Evolutionary conservation across 1,140 invertebrate species (phyloP).

Genomic region (Trichogramma pretiosum): DNA sequence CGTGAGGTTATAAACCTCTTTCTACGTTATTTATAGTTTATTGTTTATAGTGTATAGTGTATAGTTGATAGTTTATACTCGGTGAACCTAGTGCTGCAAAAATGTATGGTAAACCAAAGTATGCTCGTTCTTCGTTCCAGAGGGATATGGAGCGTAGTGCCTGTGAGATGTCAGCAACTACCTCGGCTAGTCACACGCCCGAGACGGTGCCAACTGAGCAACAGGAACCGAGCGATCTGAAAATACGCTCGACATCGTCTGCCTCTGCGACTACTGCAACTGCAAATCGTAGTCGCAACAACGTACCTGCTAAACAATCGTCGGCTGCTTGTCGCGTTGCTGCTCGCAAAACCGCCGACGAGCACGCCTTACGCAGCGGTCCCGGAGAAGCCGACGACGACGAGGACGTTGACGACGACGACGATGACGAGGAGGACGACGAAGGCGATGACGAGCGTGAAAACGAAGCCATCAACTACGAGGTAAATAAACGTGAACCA

Average conservation of each 20-base stretch:
- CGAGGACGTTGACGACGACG: slow-evolving; percentile 17
- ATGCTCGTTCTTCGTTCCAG: too few relatives aligned
- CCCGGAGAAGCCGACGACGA: slow-evolving; percentile 14
- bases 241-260: slow-evolving; percentile 8
- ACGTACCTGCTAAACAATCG: slow-evolving; percentile 5
- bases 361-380: slow-evolving; percentile 8
- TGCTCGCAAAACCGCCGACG: background rate
- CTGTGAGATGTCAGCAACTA: too few relatives aligned
- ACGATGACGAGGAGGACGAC: slow-evolving; percentile 17
- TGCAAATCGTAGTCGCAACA: slow-evolving; percentile 5
- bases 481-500: slow-evolving; percentile 10
- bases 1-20: too few relatives aligned
- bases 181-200: too few relatives aligned
- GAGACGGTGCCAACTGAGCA: background rate
- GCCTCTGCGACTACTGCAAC: background rate
- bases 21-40: too few relatives aligned
- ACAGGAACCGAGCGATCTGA: background rate
- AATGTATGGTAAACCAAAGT: too few relatives aligned
- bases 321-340: slow-evolving; percentile 1
- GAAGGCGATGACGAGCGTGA: slow-evolving; percentile 9
- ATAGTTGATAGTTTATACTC: too few relatives aligned
- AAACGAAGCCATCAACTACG: too few relatives aligned
- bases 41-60: too few relatives aligned
- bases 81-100: too few relatives aligned
- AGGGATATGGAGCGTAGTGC: too few relatives aligned